Evolutionary conservation across 1,140 invertebrate genomes (phyloP).

Genomic region (Dolichoris vasculosae): DNA sequence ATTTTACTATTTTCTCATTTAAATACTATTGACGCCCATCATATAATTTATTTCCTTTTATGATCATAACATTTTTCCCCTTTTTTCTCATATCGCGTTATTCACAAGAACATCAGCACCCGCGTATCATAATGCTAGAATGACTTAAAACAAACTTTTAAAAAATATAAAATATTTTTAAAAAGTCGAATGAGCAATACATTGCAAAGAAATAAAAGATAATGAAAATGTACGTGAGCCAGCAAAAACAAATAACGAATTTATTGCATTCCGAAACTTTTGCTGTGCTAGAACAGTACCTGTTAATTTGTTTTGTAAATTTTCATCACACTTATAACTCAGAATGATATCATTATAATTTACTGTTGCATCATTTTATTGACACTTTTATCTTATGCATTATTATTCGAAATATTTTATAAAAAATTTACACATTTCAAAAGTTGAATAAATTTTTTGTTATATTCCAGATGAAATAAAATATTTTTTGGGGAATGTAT

Average conservation of each 20-base stretch:
- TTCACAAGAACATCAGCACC: background rate
- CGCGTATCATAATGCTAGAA: background rate
- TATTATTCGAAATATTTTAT: background rate
- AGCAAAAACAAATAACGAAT: constrained; percentile 36
- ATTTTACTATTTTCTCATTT: no score
- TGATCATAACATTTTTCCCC: background rate
- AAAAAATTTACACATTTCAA: background rate
- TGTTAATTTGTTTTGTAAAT: background rate
- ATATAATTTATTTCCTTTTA: background rate
- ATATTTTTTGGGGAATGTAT: background rate
- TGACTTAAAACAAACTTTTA: background rate
- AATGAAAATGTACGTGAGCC: background rate
- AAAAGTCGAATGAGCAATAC: no score
- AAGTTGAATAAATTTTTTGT: background rate
- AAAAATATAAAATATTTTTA: no score
- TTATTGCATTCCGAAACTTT: background rate
- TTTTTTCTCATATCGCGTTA: background rate
- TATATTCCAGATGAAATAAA: background rate
- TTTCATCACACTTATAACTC: constrained; percentile 1
- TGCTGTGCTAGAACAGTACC: background rate
- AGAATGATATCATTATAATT: background rate
- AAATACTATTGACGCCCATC: background rate
- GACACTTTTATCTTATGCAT: background rate
- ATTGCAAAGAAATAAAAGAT: no score
- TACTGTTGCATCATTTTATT: background rate